Conservation (phyloP, 1,140 invertebrate genomes). For the Drosophila miranda region DNA sequence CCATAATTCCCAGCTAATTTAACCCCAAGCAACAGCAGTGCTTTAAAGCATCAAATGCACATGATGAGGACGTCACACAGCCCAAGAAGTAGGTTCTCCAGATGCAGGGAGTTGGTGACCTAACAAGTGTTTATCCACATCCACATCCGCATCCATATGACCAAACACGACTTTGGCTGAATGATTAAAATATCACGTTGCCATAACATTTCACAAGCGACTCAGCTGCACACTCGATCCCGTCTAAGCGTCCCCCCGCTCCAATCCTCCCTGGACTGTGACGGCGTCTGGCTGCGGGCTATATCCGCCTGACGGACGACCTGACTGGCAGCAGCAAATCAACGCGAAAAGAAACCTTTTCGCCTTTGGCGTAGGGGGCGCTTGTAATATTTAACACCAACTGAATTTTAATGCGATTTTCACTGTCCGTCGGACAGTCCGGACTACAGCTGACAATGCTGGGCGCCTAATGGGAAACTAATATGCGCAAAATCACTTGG, state of each 20-base stretch:
- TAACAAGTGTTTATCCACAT: conserved; percentile 34
- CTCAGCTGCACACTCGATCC: conserved; percentile 40
- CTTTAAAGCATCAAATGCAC: conserved; percentile 40
- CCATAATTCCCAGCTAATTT: conserved; percentile 41
- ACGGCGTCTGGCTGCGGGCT: conserved; percentile 4
- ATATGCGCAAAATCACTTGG: conserved; percentile 78
- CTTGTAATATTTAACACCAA: conserved; percentile 79
- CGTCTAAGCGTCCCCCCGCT: too few relatives aligned
- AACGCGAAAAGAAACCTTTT: conserved; percentile 58
- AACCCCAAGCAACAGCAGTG: conserved; percentile 14
- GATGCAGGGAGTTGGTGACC: background rate
- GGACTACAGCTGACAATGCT: conserved; percentile 50
- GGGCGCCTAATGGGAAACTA: conserved; percentile 77
- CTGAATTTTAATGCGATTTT: conserved; percentile 76
- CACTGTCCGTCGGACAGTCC: conserved; percentile 14
- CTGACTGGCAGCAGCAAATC: conserved; percentile 74
- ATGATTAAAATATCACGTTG: conserved; percentile 79
- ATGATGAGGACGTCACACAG: conserved; percentile 39
- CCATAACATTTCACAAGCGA: conserved; percentile 70
- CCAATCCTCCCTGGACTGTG: background rate
- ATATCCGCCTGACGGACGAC: conserved; percentile 33
- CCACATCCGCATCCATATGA: conserved; percentile 56
- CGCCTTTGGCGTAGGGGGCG: conserved; percentile 45
- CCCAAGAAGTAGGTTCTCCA: background rate
- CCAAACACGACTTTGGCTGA: conserved; percentile 39